phyloP scores from a whole-genome alignment of 2,888 invertebrate species.

The Amblyjoppa proteus region DNA sequence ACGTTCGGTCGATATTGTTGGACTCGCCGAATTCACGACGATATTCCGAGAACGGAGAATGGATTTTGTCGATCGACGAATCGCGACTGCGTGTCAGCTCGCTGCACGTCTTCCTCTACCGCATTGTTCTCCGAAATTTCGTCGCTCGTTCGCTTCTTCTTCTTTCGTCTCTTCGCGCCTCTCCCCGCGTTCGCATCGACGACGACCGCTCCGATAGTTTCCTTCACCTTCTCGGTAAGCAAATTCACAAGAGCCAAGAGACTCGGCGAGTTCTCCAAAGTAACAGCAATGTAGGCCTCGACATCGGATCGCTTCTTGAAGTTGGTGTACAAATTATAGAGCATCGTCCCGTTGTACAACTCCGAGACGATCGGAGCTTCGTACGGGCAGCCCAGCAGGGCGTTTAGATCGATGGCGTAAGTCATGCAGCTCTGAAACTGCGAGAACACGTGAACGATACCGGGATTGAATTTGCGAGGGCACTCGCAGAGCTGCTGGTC shows the following conservation, averaged over 20 bases:
- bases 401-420: constrained; percentile 88
- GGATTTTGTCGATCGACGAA: constrained; percentile 73
- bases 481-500: constrained; percentile 86
- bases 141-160: constrained; percentile 64
- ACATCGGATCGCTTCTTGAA: constrained; percentile 87
- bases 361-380: constrained; percentile 87
- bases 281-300: constrained; percentile 84
- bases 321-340: constrained; percentile 90
- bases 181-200: constrained; percentile 57
- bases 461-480: constrained; percentile 87
- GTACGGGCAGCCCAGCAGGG: constrained; percentile 88
- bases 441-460: constrained; percentile 88
- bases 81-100: constrained; percentile 37
- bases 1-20: not conserved
- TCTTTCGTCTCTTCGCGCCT: constrained; percentile 73
- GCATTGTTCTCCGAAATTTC: constrained; percentile 55
- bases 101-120: constrained; percentile 68
- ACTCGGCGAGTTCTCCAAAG: constrained; percentile 80
- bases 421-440: constrained; percentile 89
- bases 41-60: constrained; percentile 64
- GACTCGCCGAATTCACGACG: constrained; percentile 15
- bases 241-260: constrained; percentile 78
- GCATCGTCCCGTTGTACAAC: constrained; percentile 91
- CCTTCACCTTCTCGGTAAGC: constrained; percentile 72
- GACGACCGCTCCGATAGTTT: constrained; percentile 61